Evolutionary conservation across 2,888 invertebrate genomes (phyloP).

Genomic region (Petrolisthes manimaculis): DNA sequence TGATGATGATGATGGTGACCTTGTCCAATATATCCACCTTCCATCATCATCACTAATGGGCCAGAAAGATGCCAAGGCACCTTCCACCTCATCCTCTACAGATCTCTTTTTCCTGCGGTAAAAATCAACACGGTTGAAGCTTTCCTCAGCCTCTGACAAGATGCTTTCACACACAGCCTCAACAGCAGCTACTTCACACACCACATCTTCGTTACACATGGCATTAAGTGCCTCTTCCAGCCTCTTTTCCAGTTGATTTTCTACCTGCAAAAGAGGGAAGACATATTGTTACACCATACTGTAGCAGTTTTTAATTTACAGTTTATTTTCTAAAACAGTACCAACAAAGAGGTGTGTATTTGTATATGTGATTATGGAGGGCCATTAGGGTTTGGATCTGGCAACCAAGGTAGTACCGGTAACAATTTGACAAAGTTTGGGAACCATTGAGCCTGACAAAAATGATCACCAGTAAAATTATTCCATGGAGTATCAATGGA

Average conservation of each 20-base stretch:
- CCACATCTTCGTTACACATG: constrained; percentile 66
- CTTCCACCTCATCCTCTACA: background rate
- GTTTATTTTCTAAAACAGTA: no score
- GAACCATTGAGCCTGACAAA: no score
- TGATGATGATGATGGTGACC: constrained; percentile 11
- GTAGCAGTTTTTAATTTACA: no score
- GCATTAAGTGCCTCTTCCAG: constrained; percentile 64
- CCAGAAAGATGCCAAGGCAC: background rate
- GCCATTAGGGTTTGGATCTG: background rate
- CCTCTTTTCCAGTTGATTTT: constrained; percentile 64
- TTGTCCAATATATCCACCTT: no score
- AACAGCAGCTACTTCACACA: constrained; percentile 67
- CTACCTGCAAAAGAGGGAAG: constrained; percentile 41
- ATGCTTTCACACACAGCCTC: constrained; percentile 66
- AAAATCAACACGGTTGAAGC: constrained; percentile 65
- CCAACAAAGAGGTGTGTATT: background rate
- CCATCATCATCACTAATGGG: background rate
- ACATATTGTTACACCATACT: background rate
- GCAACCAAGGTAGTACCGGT: no score
- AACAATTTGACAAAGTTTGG: no score
- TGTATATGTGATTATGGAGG: background rate
- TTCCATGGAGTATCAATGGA: no score
- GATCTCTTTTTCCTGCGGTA: constrained; percentile 58
- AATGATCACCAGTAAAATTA: no score
- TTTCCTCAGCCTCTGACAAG: constrained; percentile 67